A percentile compares a stretch with the other conserved stretches of the same genome.
Evolutionary conservation across 1,140 invertebrate species (phyloP).

Genomic region (Drosophila sechellia): DNA sequence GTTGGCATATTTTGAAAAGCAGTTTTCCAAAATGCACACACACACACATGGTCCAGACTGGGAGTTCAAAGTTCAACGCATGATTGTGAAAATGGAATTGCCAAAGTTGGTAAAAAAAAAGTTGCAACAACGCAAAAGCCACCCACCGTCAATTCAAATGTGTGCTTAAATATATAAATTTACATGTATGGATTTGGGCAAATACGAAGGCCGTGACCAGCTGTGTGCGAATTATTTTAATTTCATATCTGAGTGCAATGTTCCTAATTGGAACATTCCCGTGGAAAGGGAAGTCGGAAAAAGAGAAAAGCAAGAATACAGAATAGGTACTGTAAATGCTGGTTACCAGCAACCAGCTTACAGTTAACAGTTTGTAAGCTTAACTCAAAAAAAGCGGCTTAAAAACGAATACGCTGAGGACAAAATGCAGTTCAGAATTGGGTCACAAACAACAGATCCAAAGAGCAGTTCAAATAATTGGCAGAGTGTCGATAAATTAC

Average conservation of each 20-base stretch:
- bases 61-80: slow-evolving; percentile 79
- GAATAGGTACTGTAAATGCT: too few relatives aligned
- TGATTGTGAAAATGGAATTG: slow-evolving; percentile 82
- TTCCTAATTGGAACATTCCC: slow-evolving; percentile 71
- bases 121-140: slow-evolving; percentile 20
- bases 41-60: slow-evolving; percentile 24
- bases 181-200: neutral
- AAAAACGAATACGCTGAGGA: neutral
- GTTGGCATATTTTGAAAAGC: slow-evolving; percentile 77
- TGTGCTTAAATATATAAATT: slow-evolving; percentile 5
- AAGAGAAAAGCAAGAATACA: neutral
- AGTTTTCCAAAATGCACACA: slow-evolving; percentile 69
- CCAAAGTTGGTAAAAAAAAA: slow-evolving; percentile 61
- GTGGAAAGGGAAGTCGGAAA: slow-evolving; percentile 17
- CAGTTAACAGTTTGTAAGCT: too few relatives aligned
- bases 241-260: slow-evolving; percentile 73
- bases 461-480: slow-evolving; percentile 9
- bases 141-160: slow-evolving; percentile 41
- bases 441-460: slow-evolving; percentile 1
- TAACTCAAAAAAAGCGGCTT: neutral
- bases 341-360: too few relatives aligned
- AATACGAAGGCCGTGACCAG: slow-evolving; percentile 43
- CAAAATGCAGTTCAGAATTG: neutral
- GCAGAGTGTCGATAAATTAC: slow-evolving; percentile 3
- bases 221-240: slow-evolving; percentile 77